Percentiles rank a stretch among this genome's conserved stretches.
Evolutionary conservation across 1,140 invertebrate genomes (phyloP).

Genomic region (Drosophila cardini): DNA sequence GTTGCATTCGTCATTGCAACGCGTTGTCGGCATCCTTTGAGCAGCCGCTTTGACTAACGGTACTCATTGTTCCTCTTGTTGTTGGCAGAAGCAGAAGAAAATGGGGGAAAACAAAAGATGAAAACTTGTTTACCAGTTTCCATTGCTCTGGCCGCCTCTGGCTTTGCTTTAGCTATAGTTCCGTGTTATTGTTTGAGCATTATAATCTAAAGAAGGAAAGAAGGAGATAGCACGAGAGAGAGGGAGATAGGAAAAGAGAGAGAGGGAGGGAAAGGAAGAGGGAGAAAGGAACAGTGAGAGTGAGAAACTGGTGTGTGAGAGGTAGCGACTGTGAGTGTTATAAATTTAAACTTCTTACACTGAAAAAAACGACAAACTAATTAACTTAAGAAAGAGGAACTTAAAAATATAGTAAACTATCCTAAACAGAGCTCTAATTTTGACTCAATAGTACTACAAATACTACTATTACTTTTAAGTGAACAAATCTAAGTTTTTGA

Average conservation of each 20-base stretch:
- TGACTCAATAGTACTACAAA: too few species aligned
- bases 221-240: background rate
- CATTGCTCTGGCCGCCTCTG: conserved; percentile 48
- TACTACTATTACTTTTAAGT: too few species aligned
- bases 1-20: conserved; percentile 56
- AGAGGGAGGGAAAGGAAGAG: too few species aligned
- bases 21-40: conserved; percentile 68
- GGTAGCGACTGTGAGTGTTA: conserved; percentile 2
- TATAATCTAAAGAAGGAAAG: conserved; percentile 37
- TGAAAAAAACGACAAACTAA: too few species aligned
- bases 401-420: too few species aligned
- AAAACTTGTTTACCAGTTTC: conserved; percentile 72
- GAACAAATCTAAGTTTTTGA: too few species aligned
- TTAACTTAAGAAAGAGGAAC: too few species aligned
- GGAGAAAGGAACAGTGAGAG: too few species aligned
- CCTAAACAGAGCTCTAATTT: too few species aligned
- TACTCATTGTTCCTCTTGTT: conserved; percentile 19
- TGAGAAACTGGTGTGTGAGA: background rate
- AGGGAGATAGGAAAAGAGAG: too few species aligned
- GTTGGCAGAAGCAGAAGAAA: conserved; percentile 3
- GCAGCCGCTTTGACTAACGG: conserved; percentile 58
- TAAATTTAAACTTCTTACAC: too few species aligned
- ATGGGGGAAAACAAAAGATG: conserved; percentile 31
- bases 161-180: conserved; percentile 41
- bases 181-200: conserved; percentile 68